A percentile compares a stretch with the other conserved stretches of the same genome.
These are phyloP conservation scores for Mirza zaza DNA, from an alignment of 2,113 vertebrate species.

Conservation along the genomic window DNA sequence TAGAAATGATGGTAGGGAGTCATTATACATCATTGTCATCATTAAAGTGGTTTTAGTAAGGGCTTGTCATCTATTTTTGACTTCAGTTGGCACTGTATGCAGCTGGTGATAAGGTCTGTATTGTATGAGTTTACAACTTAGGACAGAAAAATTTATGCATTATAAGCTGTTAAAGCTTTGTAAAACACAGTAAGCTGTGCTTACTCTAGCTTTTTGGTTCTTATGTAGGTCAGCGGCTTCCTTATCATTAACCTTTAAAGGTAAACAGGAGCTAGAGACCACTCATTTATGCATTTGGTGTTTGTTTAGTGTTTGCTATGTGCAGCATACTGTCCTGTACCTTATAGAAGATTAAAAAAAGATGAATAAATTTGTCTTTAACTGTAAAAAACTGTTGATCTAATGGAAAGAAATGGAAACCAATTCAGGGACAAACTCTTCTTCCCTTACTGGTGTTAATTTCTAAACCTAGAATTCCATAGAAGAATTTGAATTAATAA, in stretches of 20 bases:
- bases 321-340: neutral
- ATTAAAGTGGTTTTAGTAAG: neutral
- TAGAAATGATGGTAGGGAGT: neutral
- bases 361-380: neutral
- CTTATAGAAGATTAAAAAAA: neutral
- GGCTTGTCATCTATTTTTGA: neutral
- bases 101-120: neutral
- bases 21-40: neutral
- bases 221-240: neutral
- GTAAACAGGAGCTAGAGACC: neutral
- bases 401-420: conserved; percentile 3
- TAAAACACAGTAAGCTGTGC: neutral
- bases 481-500: conserved; percentile 36
- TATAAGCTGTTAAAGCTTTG: neutral
- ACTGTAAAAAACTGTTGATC: neutral
- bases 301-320: neutral
- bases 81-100: neutral
- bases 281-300: neutral
- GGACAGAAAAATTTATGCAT: neutral
- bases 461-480: conserved; percentile 36
- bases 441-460: neutral
- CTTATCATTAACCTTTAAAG: conserved; percentile 18
- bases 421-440: neutral
- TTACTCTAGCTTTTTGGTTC: neutral
- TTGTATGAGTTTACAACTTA: conserved; percentile 9